Evolutionary conservation across 2,797 vertebrate genomes (phyloP).

Genomic region (Aphelocoma californica): DNA sequence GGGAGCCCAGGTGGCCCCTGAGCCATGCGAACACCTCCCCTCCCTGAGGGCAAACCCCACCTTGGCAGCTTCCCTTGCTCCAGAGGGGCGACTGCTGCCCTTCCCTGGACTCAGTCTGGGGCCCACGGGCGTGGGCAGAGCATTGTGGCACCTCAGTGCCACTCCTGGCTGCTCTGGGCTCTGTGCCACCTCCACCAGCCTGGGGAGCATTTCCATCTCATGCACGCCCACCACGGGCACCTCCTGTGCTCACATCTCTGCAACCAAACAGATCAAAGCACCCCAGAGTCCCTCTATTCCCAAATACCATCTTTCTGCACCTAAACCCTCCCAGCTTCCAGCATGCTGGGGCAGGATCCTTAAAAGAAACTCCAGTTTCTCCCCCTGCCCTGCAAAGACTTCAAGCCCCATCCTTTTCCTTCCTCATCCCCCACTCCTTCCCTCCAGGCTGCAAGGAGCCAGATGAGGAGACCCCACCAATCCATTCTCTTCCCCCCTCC

Average conservation of each 20-base stretch:
- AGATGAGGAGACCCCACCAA: neutral
- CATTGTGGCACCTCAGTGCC: neutral
- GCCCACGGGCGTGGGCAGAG: neutral
- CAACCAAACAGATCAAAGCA: no score
- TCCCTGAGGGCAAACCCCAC: neutral
- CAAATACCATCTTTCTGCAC: neutral
- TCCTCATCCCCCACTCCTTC: neutral
- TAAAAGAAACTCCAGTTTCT: neutral
- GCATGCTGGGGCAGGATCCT: fast-evolving
- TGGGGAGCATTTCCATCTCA: no score
- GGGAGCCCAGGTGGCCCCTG: no score
- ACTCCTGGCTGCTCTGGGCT: neutral
- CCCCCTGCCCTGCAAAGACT: neutral
- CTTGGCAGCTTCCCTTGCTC: neutral
- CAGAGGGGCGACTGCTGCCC: neutral
- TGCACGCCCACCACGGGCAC: no score
- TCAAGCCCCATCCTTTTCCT: neutral
- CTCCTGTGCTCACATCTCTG: no score
- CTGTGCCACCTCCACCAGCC: no score
- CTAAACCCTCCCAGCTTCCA: neutral
- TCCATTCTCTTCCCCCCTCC: neutral
- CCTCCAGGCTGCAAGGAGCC: neutral
- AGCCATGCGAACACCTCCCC: neutral
- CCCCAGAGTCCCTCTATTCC: no score
- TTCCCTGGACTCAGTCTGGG: no score